These are phyloP conservation scores for Bibio marci DNA, from an alignment of 2,888 invertebrate genomes.

Conservation along the genomic window DNA sequence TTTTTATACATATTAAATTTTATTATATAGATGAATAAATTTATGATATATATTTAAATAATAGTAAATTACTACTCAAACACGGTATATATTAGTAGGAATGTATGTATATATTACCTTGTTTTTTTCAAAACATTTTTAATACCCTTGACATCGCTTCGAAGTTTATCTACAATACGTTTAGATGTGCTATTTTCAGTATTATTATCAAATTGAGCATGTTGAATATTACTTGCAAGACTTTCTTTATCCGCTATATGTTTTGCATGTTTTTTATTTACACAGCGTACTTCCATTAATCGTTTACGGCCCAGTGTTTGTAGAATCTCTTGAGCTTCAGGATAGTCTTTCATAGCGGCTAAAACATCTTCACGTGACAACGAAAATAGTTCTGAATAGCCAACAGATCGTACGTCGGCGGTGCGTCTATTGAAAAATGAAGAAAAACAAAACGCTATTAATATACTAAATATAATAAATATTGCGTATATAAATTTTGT, in stretches of 20 bases:
- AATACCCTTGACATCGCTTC: constrained; percentile 64
- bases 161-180: constrained; percentile 65
- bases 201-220: constrained; percentile 17
- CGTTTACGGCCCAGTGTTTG: constrained; percentile 74
- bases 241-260: constrained; percentile 21
- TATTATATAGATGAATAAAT: neutral
- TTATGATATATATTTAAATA: too few relatives aligned
- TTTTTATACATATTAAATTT: neutral
- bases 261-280: constrained; percentile 30
- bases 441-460: too few relatives aligned
- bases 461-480: neutral
- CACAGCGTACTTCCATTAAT: constrained; percentile 64
- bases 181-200: constrained; percentile 50
- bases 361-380: constrained; percentile 86
- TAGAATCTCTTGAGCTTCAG: constrained; percentile 89
- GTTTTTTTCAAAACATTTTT: constrained; percentile 39
- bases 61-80: too few relatives aligned
- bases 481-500: neutral
- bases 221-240: constrained; percentile 12
- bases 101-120: too few relatives aligned
- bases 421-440: constrained; percentile 48
- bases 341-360: constrained; percentile 92
- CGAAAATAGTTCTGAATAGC: constrained; percentile 88
- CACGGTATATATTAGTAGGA: too few relatives aligned
- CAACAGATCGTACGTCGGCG: constrained; percentile 89